Evolutionary conservation across 2,113 vertebrate genomes (phyloP).

Genomic region (Scophthalmus maximus): DNA sequence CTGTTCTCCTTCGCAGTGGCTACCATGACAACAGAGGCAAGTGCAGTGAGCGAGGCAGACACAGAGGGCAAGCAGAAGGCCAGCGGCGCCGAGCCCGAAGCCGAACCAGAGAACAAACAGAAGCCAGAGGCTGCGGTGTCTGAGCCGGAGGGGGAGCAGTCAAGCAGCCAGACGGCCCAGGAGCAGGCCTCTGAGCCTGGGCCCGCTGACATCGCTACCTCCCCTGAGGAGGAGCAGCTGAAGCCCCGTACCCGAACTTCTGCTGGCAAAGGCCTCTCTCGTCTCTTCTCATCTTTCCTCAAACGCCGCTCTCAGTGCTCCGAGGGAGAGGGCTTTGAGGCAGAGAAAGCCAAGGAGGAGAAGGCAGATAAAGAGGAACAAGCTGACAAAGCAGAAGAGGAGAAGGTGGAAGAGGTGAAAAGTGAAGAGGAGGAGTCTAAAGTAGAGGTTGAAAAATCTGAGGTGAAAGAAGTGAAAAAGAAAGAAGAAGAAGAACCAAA

Average conservation of each 20-base stretch:
- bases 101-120: slow-evolving; percentile 63
- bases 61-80: slow-evolving; percentile 79
- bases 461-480: slow-evolving; percentile 60
- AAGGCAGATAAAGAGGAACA: slow-evolving; percentile 67
- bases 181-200: slow-evolving; percentile 65
- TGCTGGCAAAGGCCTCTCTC: slow-evolving; percentile 89
- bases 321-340: slow-evolving; percentile 83
- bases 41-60: slow-evolving; percentile 78
- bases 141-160: slow-evolving; percentile 52
- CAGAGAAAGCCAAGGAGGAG: slow-evolving; percentile 71
- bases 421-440: slow-evolving; percentile 57
- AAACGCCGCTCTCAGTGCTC: slow-evolving; percentile 92
- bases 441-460: slow-evolving; percentile 33
- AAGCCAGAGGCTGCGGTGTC: slow-evolving; percentile 52
- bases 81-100: slow-evolving; percentile 54
- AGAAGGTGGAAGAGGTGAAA: slow-evolving; percentile 55
- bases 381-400: slow-evolving; percentile 40
- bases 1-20: slow-evolving; percentile 78
- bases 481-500: slow-evolving; percentile 41
- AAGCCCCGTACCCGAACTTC: slow-evolving; percentile 84
- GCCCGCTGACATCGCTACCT: slow-evolving; percentile 61
- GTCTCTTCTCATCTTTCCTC: slow-evolving; percentile 92
- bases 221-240: slow-evolving; percentile 83
- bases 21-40: slow-evolving; percentile 97
- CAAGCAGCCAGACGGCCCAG: slow-evolving; percentile 70